Evolutionary conservation across 2,888 invertebrate species (phyloP).

Genomic region (Drosophila pseudotakahashii): DNA sequence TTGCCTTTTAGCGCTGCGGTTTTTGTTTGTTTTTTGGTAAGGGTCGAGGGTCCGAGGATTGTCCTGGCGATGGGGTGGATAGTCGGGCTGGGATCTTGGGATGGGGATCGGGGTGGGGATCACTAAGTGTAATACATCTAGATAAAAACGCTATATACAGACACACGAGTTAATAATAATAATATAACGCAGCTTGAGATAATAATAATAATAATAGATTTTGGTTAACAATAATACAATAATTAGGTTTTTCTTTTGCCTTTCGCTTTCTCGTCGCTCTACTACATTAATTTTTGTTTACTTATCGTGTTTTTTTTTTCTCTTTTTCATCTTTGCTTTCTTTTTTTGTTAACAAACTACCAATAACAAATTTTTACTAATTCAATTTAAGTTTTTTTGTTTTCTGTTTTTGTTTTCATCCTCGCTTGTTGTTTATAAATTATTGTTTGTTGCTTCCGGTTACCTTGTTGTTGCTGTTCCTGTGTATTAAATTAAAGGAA

Average conservation of each 20-base stretch:
- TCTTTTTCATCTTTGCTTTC: slow-evolving; percentile 25
- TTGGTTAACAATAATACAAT: slow-evolving; percentile 82
- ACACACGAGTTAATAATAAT: slow-evolving; percentile 77
- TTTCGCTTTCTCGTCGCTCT: slow-evolving; percentile 45
- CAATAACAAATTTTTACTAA: slow-evolving; percentile 79
- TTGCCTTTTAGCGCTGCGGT: slow-evolving; percentile 69
- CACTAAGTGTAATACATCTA: slow-evolving; percentile 78
- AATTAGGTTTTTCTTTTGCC: slow-evolving; percentile 62
- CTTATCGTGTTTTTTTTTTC: slow-evolving; percentile 37
- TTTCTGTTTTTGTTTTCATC: slow-evolving; percentile 29
- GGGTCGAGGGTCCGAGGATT: slow-evolving; percentile 21
- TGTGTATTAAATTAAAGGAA: slow-evolving; percentile 57
- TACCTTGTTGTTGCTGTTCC: slow-evolving; percentile 68
- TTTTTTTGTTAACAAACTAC: slow-evolving; percentile 74
- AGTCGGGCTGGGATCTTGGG: slow-evolving; percentile 12
- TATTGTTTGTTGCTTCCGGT: slow-evolving; percentile 74
- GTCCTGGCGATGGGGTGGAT: slow-evolving; percentile 24
- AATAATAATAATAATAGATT: slow-evolving; percentile 62
- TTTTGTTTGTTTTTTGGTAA: slow-evolving; percentile 8
- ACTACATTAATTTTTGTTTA: slow-evolving; percentile 46
- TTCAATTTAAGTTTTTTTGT: slow-evolving; percentile 60
- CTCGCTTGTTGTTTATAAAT: slow-evolving; percentile 53
- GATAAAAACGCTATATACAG: slow-evolving; percentile 79
- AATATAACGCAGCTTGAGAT: slow-evolving; percentile 77
- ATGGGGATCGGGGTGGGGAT: slow-evolving; percentile 40